These are phyloP conservation scores for Brachionus rubens DNA, from an alignment of 1,140 invertebrate genomes.

Conservation along the genomic window DNA sequence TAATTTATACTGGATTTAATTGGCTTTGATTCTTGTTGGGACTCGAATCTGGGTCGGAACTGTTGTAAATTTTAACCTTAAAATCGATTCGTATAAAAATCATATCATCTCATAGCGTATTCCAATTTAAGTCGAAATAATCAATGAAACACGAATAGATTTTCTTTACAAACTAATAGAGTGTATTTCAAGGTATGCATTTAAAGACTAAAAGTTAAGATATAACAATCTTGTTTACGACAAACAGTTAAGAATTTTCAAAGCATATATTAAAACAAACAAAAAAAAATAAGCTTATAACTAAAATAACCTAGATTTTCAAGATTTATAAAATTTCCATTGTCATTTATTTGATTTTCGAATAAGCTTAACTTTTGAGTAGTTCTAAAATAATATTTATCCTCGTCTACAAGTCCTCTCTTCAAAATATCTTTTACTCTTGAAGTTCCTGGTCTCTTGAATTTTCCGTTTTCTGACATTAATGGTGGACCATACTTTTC, in stretches of 20 bases:
- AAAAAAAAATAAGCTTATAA: background rate
- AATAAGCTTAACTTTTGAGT: slow-evolving; percentile 29
- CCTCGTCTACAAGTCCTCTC: background rate
- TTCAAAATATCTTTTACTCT: slow-evolving; percentile 36
- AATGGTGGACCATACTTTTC: slow-evolving; percentile 22
- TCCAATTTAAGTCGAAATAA: too few species aligned
- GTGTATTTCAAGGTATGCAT: too few species aligned
- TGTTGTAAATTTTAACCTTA: too few species aligned
- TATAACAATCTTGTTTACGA: slow-evolving; percentile 1
- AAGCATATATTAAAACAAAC: background rate
- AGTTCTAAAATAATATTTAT: slow-evolving; percentile 23
- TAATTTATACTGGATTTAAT: too few species aligned
- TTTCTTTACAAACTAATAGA: too few species aligned
- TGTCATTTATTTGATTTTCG: slow-evolving; percentile 18
- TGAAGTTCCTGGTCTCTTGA: background rate
- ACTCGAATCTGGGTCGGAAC: too few species aligned
- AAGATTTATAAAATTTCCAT: too few species aligned
- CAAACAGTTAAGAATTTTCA: background rate
- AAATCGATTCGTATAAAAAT: too few species aligned
- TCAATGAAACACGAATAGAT: too few species aligned
- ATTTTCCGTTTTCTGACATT: background rate
- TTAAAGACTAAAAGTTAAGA: slow-evolving; percentile 8
- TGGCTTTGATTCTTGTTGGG: too few species aligned
- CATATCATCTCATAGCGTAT: too few species aligned
- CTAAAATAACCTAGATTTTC: slow-evolving; percentile 6